Base-by-base conservation (phyloP, 2,113 vertebrate species). In the Mastomys coucha region DNA sequence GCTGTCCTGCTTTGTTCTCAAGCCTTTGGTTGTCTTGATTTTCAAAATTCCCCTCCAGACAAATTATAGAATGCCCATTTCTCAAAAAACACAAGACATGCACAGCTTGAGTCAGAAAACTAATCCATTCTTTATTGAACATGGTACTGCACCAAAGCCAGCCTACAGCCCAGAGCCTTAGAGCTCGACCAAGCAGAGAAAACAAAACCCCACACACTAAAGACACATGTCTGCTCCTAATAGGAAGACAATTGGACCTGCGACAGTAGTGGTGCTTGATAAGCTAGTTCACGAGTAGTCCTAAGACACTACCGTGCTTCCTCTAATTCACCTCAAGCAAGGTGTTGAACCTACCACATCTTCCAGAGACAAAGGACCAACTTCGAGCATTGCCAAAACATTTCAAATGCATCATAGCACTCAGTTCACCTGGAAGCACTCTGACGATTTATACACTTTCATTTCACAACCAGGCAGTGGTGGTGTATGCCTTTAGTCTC, bases 351-450 rank as follows among this genome's bases (percentile, higher is more conserved):
- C 60, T n/a, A 0, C 58, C 63, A 85, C 10, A n/a, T 72, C 56
- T 94, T 75, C 89, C 90, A 96, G 84, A 76, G 84, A 28, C 36
- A 94, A 78, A 56, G 85, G 88, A n/a, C n/a, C 70, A 69, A 85
- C 45, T 89, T n/a, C 80, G 84, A 69, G 80, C 17, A 91, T 88
- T 92, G 96, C 90, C 89, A 94, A 95, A 95, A 76, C 84, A 95
- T 89, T 81, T 70, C 73, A 93, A 96, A 31, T 17, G 7, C 14
- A 72, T 45, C 58, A 77, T 45, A 45, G 24, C 39, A 31, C 58
- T 53, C 16, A 70, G 11, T 56, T 16, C 58, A 91, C 24, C 76
- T 81, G 86, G 31, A 10, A 91, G 7, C 20, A 78, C 39, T 92
- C 7, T 60, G 75, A 93, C 75, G 20, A 19, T 65, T 9, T 31